Evolutionary conservation across 92 coral and sea anemone genomes (phyloP).

Genomic region (Galaxea fascicularis): DNA sequence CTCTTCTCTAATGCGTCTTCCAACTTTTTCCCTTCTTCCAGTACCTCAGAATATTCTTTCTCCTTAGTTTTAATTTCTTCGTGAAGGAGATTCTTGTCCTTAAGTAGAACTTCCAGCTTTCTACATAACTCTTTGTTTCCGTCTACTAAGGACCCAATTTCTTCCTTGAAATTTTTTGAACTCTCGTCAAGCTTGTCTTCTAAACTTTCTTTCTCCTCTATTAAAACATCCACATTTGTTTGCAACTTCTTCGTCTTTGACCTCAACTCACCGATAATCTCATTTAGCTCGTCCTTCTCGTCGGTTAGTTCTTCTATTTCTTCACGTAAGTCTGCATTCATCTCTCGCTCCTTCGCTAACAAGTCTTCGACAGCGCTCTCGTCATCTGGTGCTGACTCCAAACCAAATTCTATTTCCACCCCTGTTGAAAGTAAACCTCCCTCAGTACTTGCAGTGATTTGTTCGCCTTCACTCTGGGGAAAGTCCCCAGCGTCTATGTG

Average conservation of each 20-base stretch:
- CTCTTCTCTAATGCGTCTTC: conserved; percentile 49
- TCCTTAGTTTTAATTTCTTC: conserved; percentile 36
- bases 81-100: conserved; percentile 25
- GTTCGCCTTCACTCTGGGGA: background rate
- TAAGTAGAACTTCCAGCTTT: conserved; percentile 34
- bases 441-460: conserved; percentile 16
- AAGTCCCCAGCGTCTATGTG: background rate
- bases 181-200: conserved; percentile 75
- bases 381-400: conserved; percentile 56
- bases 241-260: conserved; percentile 79
- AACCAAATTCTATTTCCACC: conserved; percentile 46
- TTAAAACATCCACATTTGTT: conserved; percentile 70
- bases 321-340: conserved; percentile 50
- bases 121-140: conserved; percentile 26
- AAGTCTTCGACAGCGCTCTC: conserved; percentile 62
- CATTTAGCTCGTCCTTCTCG: conserved; percentile 89
- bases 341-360: conserved; percentile 54
- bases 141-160: conserved; percentile 37
- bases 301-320: conserved; percentile 70
- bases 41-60: background rate
- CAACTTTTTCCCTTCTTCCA: conserved; percentile 46
- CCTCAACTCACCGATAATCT: conserved; percentile 76
- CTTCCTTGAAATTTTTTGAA: conserved; percentile 56
- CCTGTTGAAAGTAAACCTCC: conserved; percentile 37
- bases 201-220: conserved; percentile 78